These are phyloP conservation scores for Pitta sordida DNA, from an alignment of 2,113 vertebrate genomes.

Conservation along the genomic window DNA sequence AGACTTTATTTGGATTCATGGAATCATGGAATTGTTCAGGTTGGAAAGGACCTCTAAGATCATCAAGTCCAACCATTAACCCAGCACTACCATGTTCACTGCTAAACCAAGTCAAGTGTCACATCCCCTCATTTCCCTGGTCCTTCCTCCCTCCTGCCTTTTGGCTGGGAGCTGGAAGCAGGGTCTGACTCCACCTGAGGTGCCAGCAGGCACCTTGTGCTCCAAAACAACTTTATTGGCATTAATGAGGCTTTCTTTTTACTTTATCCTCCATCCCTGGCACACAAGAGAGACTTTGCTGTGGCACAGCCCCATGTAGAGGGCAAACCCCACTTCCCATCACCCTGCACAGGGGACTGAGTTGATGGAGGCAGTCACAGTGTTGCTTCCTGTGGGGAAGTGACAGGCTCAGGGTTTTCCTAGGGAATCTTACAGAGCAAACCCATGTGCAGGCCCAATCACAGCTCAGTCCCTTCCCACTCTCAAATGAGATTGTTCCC, in stretches of 20 bases:
- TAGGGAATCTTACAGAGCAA: background rate
- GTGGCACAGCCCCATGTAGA: rapidly evolving
- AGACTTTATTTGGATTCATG: background rate
- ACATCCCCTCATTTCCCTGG: background rate
- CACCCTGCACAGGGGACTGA: too few species aligned
- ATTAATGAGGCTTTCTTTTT: background rate
- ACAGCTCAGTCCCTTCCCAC: background rate
- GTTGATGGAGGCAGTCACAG: background rate
- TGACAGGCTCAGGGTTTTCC: background rate
- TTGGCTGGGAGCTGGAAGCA: background rate
- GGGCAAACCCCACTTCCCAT: background rate
- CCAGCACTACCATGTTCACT: background rate
- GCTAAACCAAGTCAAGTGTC: background rate
- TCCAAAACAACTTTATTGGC: background rate
- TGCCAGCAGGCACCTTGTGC: background rate
- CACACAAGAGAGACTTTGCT: background rate
- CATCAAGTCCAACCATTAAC: background rate
- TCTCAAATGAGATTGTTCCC: background rate
- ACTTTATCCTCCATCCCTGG: background rate
- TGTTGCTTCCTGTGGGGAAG: background rate
- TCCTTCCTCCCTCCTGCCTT: background rate
- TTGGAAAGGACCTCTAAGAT: background rate
- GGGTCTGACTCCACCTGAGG: background rate
- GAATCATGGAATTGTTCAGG: background rate
- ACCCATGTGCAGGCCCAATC: rapidly evolving